Conservation (phyloP, 2,797 vertebrate species). For the Typhlichthys subterraneus region DNA sequence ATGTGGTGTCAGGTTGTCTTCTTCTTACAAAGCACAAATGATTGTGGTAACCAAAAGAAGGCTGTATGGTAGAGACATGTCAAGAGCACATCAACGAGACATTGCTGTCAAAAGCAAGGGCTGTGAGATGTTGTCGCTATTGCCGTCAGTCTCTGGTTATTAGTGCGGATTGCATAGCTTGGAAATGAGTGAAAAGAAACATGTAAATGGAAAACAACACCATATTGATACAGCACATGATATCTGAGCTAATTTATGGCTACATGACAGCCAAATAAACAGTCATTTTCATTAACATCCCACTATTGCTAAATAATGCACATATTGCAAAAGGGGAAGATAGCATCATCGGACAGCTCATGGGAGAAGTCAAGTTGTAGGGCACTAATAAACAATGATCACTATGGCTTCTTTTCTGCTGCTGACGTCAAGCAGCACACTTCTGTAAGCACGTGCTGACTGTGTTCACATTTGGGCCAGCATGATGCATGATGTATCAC, state of each 20-base stretch:
- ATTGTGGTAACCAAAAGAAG: constrained; percentile 24
- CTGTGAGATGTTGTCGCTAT: not conserved
- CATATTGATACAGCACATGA: not conserved
- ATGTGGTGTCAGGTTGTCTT: constrained; percentile 31
- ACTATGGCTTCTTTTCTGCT: constrained; percentile 22
- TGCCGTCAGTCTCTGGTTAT: not conserved
- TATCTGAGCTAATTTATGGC: constrained; percentile 9
- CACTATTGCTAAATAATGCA: constrained; percentile 60
- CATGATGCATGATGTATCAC: not conserved
- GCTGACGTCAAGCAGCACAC: constrained; percentile 25
- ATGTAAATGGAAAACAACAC: not conserved
- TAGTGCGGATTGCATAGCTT: too few species aligned
- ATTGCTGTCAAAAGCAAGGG: constrained; percentile 20
- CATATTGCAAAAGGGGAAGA: constrained; percentile 52
- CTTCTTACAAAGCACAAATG: constrained; percentile 31
- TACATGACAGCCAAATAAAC: constrained; percentile 13
- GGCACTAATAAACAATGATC: constrained; percentile 57
- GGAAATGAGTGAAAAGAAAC: too few species aligned
- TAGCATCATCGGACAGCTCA: constrained; percentile 25
- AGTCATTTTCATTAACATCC: constrained; percentile 39
- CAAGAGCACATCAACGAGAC: constrained; percentile 41
- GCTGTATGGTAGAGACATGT: constrained; percentile 29
- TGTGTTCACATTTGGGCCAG: constrained; percentile 12
- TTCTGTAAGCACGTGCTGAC: constrained; percentile 23
- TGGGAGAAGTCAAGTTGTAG: constrained; percentile 35